Evolutionary conservation across 2,113 vertebrate species (phyloP), one percentile per base, ranked within the genome.

Genomic region (Montifringilla adamsi): DNA sequence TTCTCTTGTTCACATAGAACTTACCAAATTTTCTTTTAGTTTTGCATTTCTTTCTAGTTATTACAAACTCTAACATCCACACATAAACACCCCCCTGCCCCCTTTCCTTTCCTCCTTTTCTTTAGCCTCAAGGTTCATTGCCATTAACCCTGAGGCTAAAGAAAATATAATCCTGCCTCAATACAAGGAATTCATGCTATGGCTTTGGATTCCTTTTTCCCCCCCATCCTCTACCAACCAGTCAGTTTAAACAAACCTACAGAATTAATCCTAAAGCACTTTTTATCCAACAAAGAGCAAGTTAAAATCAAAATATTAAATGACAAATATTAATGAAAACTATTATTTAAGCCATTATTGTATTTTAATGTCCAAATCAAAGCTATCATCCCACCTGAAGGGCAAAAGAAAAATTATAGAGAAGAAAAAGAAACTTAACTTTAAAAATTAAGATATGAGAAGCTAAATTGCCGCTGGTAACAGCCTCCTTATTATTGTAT

Each of bases 41-140:
- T 82, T 31, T 46, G 37, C 8, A 50, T 52, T 81, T 73, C 50
- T 76, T 68, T 44, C 11, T 24, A 56, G 49, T 49, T 79, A n/a
- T 53, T 37, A 73, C 10, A 60, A 72, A 87, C 52, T 59, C 18
- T 37, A n/a, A 75, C 37, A 72, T 7, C 21, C 12, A 43, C 37
- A 17, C 1, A 23, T 10, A 44, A 21, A 28, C 23, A 20, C 5
- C 1, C 4, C 7, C 23, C 3, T 0, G 6, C 31, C 23, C 58
- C 35, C 16, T 35, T 37, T 39, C 39, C 39, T 39, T 39, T 39
- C 39, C 11, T 39, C 39, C 39, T 39, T 41, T 41, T 41, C 39
- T 41, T 41, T 41, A 41, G 39, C 39, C 39, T 41, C 39, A 41
- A 13, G 39, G 39, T 41, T 5, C 1, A 5, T 2, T 52, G 24